phyloP scores from a whole-genome alignment of 2,888 invertebrate genomes.

The Eurois occulta region DNA sequence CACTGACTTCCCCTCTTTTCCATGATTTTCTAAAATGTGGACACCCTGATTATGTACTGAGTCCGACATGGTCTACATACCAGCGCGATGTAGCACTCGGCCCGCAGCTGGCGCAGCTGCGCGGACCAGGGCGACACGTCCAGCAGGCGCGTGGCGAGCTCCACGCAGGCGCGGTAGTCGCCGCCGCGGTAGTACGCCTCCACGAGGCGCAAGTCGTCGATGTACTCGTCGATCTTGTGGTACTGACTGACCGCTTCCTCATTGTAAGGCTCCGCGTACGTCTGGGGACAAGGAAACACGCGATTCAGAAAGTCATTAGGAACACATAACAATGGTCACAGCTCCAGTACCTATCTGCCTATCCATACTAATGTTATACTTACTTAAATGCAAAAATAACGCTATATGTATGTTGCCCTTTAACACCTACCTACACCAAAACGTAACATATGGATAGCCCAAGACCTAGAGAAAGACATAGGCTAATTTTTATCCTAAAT shows the following conservation, averaged over 20 bases:
- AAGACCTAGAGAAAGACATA: too few species aligned
- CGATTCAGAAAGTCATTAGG: neutral
- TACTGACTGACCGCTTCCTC: constrained; percentile 94
- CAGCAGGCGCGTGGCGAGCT: constrained; percentile 91
- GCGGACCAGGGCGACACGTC: constrained; percentile 98
- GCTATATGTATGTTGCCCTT: too few species aligned
- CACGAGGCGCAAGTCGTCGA: constrained; percentile 91
- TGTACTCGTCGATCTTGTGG: constrained; percentile 92
- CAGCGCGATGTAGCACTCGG: constrained; percentile 94
- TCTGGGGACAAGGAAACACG: constrained; percentile 68
- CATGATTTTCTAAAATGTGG: too few species aligned
- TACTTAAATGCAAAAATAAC: too few species aligned
- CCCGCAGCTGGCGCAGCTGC: constrained; percentile 95
- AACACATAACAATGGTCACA: neutral
- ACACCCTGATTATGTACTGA: too few species aligned
- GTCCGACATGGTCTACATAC: constrained; percentile 67
- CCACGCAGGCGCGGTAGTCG: constrained; percentile 90
- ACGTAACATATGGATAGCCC: neutral
- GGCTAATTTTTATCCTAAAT: too few species aligned
- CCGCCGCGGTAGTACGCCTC: constrained; percentile 88
- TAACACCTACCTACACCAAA: too few species aligned
- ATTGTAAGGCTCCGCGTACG: constrained; percentile 93
- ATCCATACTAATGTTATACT: neutral
- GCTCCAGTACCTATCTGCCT: neutral
- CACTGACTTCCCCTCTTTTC: too few species aligned